Conservation (phyloP, 1,140 invertebrate genomes). For the Scaptomyza pallida region DNA sequence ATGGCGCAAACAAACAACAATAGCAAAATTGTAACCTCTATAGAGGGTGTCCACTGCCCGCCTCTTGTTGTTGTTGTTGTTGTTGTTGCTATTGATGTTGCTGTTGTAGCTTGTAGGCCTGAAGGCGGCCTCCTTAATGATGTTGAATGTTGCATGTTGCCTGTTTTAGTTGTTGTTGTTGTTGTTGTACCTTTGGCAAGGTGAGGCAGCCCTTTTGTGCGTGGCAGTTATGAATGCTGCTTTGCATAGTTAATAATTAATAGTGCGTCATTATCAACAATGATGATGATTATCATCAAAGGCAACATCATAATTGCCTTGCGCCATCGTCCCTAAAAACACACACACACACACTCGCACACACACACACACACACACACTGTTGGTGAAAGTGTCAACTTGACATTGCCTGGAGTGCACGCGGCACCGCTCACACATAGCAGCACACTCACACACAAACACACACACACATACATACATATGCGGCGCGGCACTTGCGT, state of each 20-base stretch:
- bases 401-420: conserved; percentile 80
- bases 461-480: conserved; percentile 23
- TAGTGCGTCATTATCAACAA: conserved; percentile 22
- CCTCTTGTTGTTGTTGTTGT: conserved; percentile 7
- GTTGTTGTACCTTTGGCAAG: conserved; percentile 3
- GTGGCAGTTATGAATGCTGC: not conserved
- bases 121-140: conserved; percentile 7
- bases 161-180: conserved; percentile 19
- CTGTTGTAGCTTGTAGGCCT: conserved; percentile 31
- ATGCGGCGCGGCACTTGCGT: conserved; percentile 63
- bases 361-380: conserved; percentile 8
- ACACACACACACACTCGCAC: no score
- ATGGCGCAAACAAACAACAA: conserved; percentile 81
- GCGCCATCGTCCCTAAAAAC: conserved; percentile 23
- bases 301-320: conserved; percentile 33
- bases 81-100: conserved; percentile 31
- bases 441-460: conserved; percentile 17
- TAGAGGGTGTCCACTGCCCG: conserved; percentile 59
- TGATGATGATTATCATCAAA: not conserved
- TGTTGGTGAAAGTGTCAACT: conserved; percentile 81
- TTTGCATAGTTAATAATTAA: conserved; percentile 15
- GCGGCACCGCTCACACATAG: conserved; percentile 64
- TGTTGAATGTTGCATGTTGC: conserved; percentile 15
- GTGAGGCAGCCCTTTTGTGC: not conserved
- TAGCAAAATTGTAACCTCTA: conserved; percentile 73